phyloP scores from a whole-genome alignment of 2,113 vertebrate species.

The Muntiacus reevesi region DNA sequence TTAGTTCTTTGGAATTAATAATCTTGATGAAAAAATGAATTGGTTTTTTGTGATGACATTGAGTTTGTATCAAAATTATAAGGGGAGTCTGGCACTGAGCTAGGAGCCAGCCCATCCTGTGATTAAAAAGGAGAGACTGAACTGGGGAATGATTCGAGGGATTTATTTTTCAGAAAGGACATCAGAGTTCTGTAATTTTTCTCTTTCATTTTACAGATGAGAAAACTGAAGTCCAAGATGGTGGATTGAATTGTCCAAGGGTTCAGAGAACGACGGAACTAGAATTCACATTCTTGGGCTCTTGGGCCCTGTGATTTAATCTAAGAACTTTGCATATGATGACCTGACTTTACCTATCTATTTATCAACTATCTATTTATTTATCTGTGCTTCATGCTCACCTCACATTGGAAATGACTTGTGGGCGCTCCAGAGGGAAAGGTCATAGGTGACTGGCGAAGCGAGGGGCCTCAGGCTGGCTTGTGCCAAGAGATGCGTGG shows the following conservation, averaged over 20 bases:
- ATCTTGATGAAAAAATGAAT: background rate
- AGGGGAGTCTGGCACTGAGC: background rate
- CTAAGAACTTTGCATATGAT: background rate
- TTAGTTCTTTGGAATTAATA: background rate
- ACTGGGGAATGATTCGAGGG: background rate
- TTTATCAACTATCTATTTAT: background rate
- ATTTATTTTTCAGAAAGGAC: conserved; percentile 17
- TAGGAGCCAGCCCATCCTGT: background rate
- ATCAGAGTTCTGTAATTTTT: background rate
- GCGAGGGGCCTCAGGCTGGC: background rate
- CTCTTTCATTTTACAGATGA: background rate
- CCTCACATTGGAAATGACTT: background rate
- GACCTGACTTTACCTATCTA: background rate
- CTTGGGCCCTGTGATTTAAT: background rate
- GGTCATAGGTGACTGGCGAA: background rate
- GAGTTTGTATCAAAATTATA: conserved; percentile 14
- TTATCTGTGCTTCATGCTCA: background rate
- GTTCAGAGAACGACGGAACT: background rate
- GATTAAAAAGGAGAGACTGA: background rate
- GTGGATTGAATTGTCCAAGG: background rate
- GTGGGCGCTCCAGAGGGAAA: background rate
- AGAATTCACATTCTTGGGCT: background rate
- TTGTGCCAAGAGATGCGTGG: accelerated
- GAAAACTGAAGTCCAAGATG: background rate
- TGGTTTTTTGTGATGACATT: background rate